phyloP scores from a whole-genome alignment of 2,797 vertebrate species.

The Pempheris klunzingeri region DNA sequence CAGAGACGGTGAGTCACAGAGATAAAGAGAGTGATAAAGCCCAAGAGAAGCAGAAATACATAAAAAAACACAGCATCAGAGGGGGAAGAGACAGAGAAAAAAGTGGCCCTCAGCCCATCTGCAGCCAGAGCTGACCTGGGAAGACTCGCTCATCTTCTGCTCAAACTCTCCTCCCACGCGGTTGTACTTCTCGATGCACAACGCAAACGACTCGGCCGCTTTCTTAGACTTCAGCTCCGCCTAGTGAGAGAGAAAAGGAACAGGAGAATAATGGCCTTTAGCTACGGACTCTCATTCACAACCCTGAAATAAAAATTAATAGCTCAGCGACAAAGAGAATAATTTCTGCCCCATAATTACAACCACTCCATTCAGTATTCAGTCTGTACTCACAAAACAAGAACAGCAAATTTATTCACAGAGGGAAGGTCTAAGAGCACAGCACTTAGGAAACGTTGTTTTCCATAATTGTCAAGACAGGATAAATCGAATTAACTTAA shows the following conservation, averaged over 20 bases:
- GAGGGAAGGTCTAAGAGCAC: background rate
- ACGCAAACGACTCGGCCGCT: slow-evolving; percentile 88
- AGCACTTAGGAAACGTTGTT: slow-evolving; percentile 10
- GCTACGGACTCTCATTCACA: slow-evolving; percentile 21
- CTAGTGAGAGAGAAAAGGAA: slow-evolving; percentile 78
- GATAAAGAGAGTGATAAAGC: slow-evolving; percentile 11
- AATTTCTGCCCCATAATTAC: slow-evolving; percentile 22
- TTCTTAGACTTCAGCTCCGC: slow-evolving; percentile 96
- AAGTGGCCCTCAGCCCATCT: slow-evolving; percentile 22
- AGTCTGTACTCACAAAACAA: slow-evolving; percentile 1
- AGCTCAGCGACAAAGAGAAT: slow-evolving; percentile 11
- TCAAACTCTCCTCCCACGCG: slow-evolving; percentile 92
- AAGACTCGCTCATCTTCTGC: slow-evolving; percentile 94
- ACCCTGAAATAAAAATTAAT: slow-evolving; percentile 15
- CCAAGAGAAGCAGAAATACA: slow-evolving; percentile 2
- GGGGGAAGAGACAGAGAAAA: slow-evolving; percentile 12
- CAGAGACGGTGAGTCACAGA: slow-evolving; percentile 35
- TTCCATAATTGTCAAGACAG: background rate
- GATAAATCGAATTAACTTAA: slow-evolving; percentile 13
- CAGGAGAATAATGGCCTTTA: slow-evolving; percentile 16
- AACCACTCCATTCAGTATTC: slow-evolving; percentile 8
- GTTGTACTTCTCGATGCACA: slow-evolving; percentile 95
- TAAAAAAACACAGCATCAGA: slow-evolving; percentile 25
- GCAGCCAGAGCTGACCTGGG: slow-evolving; percentile 85
- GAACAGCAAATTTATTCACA: slow-evolving; percentile 10